Base-by-base conservation (phyloP, 2,888 invertebrate species). In the Carabus problematicus region DNA sequence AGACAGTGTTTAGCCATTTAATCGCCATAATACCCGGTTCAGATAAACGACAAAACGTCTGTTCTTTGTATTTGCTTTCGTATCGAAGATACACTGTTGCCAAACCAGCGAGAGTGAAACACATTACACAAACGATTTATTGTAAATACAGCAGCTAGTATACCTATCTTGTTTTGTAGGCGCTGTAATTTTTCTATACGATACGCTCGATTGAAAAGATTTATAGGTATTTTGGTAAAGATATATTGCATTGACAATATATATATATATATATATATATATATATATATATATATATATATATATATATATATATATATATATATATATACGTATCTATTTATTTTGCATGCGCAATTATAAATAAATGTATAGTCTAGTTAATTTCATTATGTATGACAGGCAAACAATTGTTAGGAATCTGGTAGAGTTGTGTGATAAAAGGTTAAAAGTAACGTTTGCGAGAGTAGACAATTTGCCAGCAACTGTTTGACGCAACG, bases 1-100 rank as follows among this genome's bases (percentile, higher is more conserved):
- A 66, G 66, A 66, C 66, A 66, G 43, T 59, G 66, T 66, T 66
- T 66, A 59, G 58, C 66, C 66, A 47, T 66, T 66, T 66, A 66
- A 66, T 66, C 66, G 66, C 66, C 12, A 59, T 66, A 66, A 66
- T 66, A 59, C 59, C 66, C 40, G 43, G 66, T 66, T 59, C 58
- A 59, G 59, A 66, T 66, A 66, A 49, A 66, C 66, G 66, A 42
- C 18, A 1, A 19, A 54, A 41, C 9, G 49, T 18, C 59, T 29
- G 56, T 66, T 47, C 66, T 49, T 56, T 58, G 56, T 64, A 56
- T 56, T 45, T 58, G 58, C 47, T 54, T 14, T 54, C 18, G 19
- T 41, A 42, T 47, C 54, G 19, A 47, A 63, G 61, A 19, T 61
- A 29, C 43, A 45, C 42, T 45, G 47, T 61, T 61, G 45, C 45